These are phyloP conservation scores for Trematomus loennbergii DNA, from an alignment of 2,113 vertebrate species.

Conservation along the genomic window DNA sequence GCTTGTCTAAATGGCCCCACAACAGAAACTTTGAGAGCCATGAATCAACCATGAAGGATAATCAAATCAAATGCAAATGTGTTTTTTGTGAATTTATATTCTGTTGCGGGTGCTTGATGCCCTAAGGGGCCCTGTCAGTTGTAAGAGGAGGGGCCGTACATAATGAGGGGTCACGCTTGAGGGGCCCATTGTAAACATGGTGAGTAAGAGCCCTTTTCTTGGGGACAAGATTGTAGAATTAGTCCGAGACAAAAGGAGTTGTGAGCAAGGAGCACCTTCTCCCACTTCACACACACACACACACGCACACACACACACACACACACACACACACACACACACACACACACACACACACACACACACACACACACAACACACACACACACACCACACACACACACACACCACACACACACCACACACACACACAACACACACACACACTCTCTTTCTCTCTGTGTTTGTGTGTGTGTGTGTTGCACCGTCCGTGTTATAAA, in stretches of 20 bases:
- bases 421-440: background rate
- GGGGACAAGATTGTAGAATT: slow-evolving; percentile 78
- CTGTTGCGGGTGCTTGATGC: slow-evolving; percentile 71
- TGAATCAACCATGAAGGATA: slow-evolving; percentile 82
- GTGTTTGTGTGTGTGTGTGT: background rate
- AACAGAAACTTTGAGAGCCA: slow-evolving; percentile 67
- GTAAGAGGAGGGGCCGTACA: slow-evolving; percentile 76
- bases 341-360: background rate
- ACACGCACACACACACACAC: background rate
- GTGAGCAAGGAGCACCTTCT: slow-evolving; percentile 42
- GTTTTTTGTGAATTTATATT: slow-evolving; percentile 68
- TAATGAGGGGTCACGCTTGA: slow-evolving; percentile 80
- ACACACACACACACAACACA: slow-evolving; percentile 27
- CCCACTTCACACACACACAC: slow-evolving; percentile 5
- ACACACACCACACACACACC: slow-evolving; percentile 2
- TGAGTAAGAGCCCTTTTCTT: slow-evolving; percentile 76
- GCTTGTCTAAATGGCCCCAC: slow-evolving; percentile 59
- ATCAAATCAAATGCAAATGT: slow-evolving; percentile 84
- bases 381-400: too few species aligned
- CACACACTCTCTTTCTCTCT: background rate
- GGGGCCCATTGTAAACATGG: slow-evolving; percentile 75
- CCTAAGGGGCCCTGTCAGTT: slow-evolving; percentile 74
- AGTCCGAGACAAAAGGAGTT: slow-evolving; percentile 81
- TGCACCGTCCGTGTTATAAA: background rate
- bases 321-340: slow-evolving; percentile 11